Base-by-base conservation (phyloP, 2,888 invertebrate genomes). In the Eupithecia insigniata region DNA sequence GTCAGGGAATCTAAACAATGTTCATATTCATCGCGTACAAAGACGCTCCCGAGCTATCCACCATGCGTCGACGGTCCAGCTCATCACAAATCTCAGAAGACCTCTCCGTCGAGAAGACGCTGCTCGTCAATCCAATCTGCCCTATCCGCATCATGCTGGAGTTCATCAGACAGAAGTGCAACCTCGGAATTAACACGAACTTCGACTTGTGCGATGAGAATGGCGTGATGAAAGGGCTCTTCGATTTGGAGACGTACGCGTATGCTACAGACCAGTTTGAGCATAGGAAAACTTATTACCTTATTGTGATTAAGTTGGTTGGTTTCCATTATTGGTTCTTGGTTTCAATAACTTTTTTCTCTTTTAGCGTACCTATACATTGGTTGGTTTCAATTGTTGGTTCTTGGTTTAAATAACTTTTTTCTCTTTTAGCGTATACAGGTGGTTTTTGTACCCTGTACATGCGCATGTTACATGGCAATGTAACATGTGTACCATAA, bases 101-200 rank as follows among this genome's bases (percentile, higher is more conserved):
- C 58, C 28, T 82, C 0, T 81, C 91, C 0, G 77, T 85, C 0
- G 93, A 93, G 78, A 91, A 89, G 79, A 84, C 81, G 0, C 69
- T 93, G 14, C 81, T 93, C 22, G 90, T 93, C 0, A 93, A 93
- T 82, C 93, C 93, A 0, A 80, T 86, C 36, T 92, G 93, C 46
- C 89, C 86, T 0, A 88, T 92, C 2, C 81, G 93, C 51, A 86
- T 92, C 8, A 90, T 94, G 89, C 80, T 93, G 76, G 93, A 93
- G 77, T 92, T 90, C 71, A 91, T 93, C 12, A 80, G 93, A 74
- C 91, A 89, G 81, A 87, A 84, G 69, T 93, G 92, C 77, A 85
- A 81, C n/a, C 79, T 92, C 14, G 92, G 90, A 0, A 73, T 76
- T 0, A 89, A 81, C 75, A 89, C 92, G 0, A 79, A 84, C 61